Conservation (phyloP, 2,113 vertebrate genomes). For the Murina feae region DNA sequence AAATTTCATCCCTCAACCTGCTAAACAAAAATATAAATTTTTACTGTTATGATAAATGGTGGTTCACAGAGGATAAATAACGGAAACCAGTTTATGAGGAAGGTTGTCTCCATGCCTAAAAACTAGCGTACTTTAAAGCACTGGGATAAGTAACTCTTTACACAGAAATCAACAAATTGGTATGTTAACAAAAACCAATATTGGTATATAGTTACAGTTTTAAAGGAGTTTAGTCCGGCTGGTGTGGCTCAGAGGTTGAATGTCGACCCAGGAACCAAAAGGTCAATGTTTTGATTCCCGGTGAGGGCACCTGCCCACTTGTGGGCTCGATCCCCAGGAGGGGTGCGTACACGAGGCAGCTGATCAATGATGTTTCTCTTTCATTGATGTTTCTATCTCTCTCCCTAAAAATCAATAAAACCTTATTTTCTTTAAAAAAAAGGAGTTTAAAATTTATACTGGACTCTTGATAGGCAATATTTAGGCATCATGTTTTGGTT, state of each 20-base stretch:
- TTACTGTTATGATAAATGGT: not conserved
- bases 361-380: too few relatives aligned
- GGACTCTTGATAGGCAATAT: not conserved
- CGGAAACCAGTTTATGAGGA: not conserved
- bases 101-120: not conserved
- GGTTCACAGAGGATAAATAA: constrained; percentile 19
- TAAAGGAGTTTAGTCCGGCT: not conserved
- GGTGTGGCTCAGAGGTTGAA: too few relatives aligned
- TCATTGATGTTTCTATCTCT: too few relatives aligned
- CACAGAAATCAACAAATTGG: not conserved
- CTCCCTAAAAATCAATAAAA: too few relatives aligned
- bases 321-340: too few relatives aligned
- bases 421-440: too few relatives aligned
- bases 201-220: constrained; percentile 38
- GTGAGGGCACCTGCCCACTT: too few relatives aligned
- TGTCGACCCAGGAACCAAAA: too few relatives aligned
- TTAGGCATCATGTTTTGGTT: not conserved
- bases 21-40: not conserved
- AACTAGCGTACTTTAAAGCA: not conserved
- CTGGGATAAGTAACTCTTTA: not conserved
- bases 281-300: too few relatives aligned
- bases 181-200: not conserved
- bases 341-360: too few relatives aligned
- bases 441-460: constrained; percentile 1
- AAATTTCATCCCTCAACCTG: not conserved